Base-by-base conservation (phyloP, 1,140 invertebrate species). In the Doryteuthis pealeii region DNA sequence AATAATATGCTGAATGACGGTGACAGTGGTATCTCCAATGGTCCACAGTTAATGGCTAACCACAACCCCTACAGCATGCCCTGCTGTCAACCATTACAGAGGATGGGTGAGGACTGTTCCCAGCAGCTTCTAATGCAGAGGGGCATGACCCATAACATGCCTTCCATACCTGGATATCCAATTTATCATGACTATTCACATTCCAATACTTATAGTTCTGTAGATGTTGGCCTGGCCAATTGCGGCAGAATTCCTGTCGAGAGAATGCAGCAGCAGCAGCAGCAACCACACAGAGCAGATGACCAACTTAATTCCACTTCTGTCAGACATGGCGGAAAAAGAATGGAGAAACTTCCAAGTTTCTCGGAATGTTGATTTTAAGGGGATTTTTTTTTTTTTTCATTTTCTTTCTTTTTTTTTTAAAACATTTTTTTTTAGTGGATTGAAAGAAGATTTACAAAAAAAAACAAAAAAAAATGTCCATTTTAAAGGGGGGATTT, bases 1-100 rank as follows among this genome's bases (percentile, higher is more conserved):
- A 78, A 79, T 65, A 73, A 79, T 40, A 45, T 76, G 30, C 43
- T 71, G n/a, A 76, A 77, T 71, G 66, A 68, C 30, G 12, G n/a
- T 14, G 32, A 68, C 31, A 68, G 28, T 32, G 30, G 28, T 32
- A 68, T 33, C 30, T 22, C 26, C 31, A 68, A 68, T 68, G 54
- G 54, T 22, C 54, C 54, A 22, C 54, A 22, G 26, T 62, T 62
- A 62, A 62, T 22, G 26, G 18, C 54, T 62, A 28, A n/a, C 22
- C 18, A 62, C 26, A 12, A 62, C 18, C 6, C 18, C 26, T 28
- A 62, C 26, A 28, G 18, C 22, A 62, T 28, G 26, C 54, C 54
- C 0, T 28, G 18, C 22, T 62, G 54, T 22, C 54, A 62, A n/a
- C 54, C 54, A 6, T 22, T n/a, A 28, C 18, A 12, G 54, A 22